phyloP scores from a whole-genome alignment of 2,888 invertebrate genomes.

The Xanthorhoe spadicearia region DNA sequence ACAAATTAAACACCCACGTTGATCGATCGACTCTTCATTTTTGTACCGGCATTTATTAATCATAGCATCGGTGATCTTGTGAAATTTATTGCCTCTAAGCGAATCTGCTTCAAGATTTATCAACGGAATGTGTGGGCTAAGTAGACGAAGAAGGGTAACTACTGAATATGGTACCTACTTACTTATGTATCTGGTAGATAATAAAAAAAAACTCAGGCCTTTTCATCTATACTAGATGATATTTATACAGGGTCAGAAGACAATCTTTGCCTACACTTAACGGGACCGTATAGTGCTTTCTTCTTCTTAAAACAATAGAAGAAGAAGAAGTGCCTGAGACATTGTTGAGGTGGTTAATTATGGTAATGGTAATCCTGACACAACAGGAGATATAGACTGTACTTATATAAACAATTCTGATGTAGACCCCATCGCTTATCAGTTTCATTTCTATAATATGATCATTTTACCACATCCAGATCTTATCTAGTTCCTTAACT shows the following conservation, averaged over 20 bases:
- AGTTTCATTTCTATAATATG: neutral
- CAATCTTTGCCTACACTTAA: too few species aligned
- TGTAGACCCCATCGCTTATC: too few species aligned
- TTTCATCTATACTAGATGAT: too few species aligned
- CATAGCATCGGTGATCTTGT: conserved; percentile 77
- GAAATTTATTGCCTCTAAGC: conserved; percentile 83
- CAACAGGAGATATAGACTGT: too few species aligned
- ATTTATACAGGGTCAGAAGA: too few species aligned
- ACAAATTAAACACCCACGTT: conserved; percentile 83
- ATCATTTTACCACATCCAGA: conserved; percentile 51
- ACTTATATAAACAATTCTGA: too few species aligned
- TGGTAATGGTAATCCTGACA: too few species aligned
- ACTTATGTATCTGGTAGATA: neutral
- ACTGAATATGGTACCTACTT: conserved; percentile 50
- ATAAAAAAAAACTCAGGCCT: too few species aligned
- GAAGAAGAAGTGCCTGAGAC: too few species aligned
- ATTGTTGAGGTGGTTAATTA: too few species aligned
- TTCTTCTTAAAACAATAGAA: too few species aligned
- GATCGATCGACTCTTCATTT: conserved; percentile 81
- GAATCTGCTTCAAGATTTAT: conserved; percentile 81
- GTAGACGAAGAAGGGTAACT: conserved; percentile 26
- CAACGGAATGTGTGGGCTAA: conserved; percentile 81
- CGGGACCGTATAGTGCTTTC: too few species aligned
- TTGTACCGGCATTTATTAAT: conserved; percentile 79
- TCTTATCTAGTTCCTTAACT: conserved; percentile 38